These are phyloP conservation scores for Fratercula arctica DNA, from an alignment of 2,797 vertebrate species.

Conservation along the genomic window DNA sequence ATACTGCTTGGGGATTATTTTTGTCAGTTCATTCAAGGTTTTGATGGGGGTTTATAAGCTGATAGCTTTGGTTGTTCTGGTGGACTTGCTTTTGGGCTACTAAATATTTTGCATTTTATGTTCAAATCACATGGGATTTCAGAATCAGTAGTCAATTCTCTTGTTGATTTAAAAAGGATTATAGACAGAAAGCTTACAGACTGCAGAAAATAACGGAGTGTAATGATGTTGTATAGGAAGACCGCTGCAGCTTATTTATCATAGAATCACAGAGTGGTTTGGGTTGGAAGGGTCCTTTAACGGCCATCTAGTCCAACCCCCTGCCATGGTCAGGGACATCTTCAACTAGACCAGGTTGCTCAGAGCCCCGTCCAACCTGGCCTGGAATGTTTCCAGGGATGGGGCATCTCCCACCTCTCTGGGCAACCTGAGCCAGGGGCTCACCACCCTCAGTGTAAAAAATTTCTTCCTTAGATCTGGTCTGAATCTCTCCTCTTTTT, in stretches of 20 bases:
- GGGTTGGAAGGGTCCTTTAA: background rate
- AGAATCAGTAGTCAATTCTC: background rate
- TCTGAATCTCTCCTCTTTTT: background rate
- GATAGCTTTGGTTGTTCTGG: background rate
- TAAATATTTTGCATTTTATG: background rate
- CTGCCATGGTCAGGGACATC: background rate
- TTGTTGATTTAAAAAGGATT: background rate
- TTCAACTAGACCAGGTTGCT: background rate
- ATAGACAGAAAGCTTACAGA: background rate
- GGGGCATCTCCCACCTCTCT: background rate
- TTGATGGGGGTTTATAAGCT: background rate
- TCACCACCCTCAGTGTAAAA: background rate
- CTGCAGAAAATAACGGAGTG: background rate
- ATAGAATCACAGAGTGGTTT: background rate
- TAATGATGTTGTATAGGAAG: background rate
- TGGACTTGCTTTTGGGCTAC: background rate
- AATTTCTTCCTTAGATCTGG: background rate
- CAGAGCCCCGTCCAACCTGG: background rate
- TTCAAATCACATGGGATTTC: background rate
- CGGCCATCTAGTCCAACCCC: background rate
- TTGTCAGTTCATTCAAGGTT: background rate
- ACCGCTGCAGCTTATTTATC: background rate
- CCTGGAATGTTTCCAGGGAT: background rate
- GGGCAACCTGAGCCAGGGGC: background rate
- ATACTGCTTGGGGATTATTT: background rate